Conservation (phyloP, 2,888 invertebrate species). For the Zonitis immaculata region DNA sequence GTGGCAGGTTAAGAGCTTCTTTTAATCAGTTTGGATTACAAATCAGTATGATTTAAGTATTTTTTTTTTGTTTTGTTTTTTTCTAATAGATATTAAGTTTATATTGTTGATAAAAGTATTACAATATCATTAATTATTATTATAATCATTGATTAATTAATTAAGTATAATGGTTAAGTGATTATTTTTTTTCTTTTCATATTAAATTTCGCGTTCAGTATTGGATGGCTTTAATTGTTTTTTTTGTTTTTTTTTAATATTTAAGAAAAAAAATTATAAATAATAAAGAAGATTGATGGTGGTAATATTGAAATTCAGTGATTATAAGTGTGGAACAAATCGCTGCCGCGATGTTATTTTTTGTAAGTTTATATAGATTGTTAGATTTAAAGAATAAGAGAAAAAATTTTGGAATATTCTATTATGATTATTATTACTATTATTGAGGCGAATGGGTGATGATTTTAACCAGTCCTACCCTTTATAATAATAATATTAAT, state of each 20-base stretch:
- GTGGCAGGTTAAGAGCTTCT: slow-evolving; percentile 39
- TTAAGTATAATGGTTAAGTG: too few species aligned
- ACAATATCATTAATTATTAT: slow-evolving; percentile 20
- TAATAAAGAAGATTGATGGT: too few species aligned
- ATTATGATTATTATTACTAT: neutral
- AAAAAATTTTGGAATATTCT: slow-evolving; percentile 3
- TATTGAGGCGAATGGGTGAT: neutral
- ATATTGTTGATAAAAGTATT: slow-evolving; percentile 24
- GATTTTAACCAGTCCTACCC: neutral
- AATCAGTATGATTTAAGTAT: slow-evolving; percentile 40
- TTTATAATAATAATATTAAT: neutral
- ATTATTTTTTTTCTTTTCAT: slow-evolving; percentile 18
- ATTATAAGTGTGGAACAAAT: slow-evolving; percentile 34
- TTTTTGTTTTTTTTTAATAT: too few species aligned
- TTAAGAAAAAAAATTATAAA: slow-evolving; percentile 3
- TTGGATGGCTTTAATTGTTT: slow-evolving; percentile 44
- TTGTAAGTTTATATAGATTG: slow-evolving; percentile 45
- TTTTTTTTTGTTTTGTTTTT: slow-evolving; percentile 24
- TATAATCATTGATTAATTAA: slow-evolving; percentile 7
- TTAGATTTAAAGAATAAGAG: slow-evolving; percentile 17
- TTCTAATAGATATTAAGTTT: slow-evolving; percentile 21
- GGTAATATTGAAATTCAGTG: slow-evolving; percentile 23
- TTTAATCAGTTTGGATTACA: slow-evolving; percentile 16
- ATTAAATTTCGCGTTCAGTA: slow-evolving; percentile 41
- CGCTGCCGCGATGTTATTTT: slow-evolving; percentile 44